Conservation (phyloP, 2,888 invertebrate genomes). For the Arctia plantaginis region DNA sequence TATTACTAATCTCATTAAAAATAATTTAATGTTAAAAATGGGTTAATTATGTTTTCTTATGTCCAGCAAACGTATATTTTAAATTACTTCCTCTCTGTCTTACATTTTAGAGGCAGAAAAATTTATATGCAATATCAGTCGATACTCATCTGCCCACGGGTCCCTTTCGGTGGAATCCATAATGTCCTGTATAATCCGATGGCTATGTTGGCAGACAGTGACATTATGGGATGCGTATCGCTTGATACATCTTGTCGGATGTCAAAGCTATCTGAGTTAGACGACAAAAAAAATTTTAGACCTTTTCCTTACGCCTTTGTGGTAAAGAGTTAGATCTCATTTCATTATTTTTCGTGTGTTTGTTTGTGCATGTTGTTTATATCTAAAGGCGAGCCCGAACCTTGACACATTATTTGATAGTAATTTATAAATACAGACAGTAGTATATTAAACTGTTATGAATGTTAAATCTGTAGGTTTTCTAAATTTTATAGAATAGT, state of each 20-base stretch:
- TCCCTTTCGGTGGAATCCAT: conserved; percentile 67
- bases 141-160: conserved; percentile 19
- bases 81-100: background rate
- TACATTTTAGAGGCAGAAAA: background rate
- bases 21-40: background rate
- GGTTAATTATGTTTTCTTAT: background rate
- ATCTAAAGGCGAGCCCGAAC: no score
- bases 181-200: conserved; percentile 69
- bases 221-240: conserved; percentile 50
- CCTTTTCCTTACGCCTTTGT: background rate
- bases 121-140: background rate
- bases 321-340: background rate
- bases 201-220: conserved; percentile 56
- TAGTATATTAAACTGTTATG: no score
- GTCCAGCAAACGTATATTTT: background rate
- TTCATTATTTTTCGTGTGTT: background rate
- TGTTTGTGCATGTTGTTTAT: background rate
- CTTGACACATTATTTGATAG: no score
- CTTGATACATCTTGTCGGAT: conserved; percentile 27
- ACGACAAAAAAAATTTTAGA: background rate
- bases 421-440: no score
- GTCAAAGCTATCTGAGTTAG: conserved; percentile 11
- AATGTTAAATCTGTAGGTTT: no score
- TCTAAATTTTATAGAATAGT: no score
- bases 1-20: no score